Evolutionary conservation across 23 tunicate genomes (phyloP), one percentile per base, ranked within the genome.

Genomic region (Corella eumyota): DNA sequence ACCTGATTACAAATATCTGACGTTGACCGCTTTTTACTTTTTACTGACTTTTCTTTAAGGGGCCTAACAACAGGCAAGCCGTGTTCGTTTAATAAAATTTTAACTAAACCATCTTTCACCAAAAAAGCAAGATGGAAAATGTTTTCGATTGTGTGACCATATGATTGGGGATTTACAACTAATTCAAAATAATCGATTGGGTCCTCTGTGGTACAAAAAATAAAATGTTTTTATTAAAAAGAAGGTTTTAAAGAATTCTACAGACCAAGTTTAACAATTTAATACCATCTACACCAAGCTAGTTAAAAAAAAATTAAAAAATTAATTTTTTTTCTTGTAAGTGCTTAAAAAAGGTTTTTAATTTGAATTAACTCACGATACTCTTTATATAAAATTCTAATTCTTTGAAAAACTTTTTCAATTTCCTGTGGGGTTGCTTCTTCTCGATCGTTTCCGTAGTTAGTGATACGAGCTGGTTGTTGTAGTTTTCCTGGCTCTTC

Each of bases 341-440:
- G n/a, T n/a, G n/a, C n/a, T n/a, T n/a, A n/a, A n/a, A n/a, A n/a
- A n/a, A n/a, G n/a, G n/a, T n/a, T n/a, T n/a, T n/a, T n/a, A n/a
- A n/a, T 9, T 40, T 9, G 11, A 15, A 40, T 11, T 15, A 40
- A 67, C 73, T 77, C 53, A 77, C 85, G 80, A 29, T 86, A 79
- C 4, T 71, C 45, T 38, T 50, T 29, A 59, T 71, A 86, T 46
- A 77, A 34, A 19, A 45, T 35, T 54, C 69, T 49, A 37, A 86
- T 77, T 0, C 55, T 73, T 2, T 66, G 50, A n/a, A 70, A 56
- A 4, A 86, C 95, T 53, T 80, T 46, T 66, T 77, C 85, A 40
- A 86, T 86, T 66, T 86, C 95, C 29, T 77, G 85, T 20, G 95
- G 95, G 1, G 95, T 86, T 19, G 95, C 80, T 61, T 86, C 95